phyloP scores from a whole-genome alignment of 1,140 invertebrate genomes.

The Scylla paramamosain region DNA sequence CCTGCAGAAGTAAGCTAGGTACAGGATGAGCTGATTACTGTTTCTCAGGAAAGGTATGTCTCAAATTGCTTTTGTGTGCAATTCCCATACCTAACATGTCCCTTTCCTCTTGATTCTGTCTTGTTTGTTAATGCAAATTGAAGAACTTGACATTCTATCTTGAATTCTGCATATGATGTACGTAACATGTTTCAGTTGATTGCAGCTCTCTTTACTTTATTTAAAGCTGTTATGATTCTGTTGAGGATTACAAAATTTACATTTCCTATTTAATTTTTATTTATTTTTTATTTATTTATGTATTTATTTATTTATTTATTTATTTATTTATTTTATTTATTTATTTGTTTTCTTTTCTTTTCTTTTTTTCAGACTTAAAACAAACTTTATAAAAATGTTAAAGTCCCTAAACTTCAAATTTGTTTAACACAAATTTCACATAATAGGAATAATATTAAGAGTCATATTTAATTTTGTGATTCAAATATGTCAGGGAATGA shows the following conservation, averaged over 20 bases:
- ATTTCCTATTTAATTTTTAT: too few relatives aligned
- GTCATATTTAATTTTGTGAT: too few relatives aligned
- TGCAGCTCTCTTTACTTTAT: not conserved
- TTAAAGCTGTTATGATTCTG: not conserved
- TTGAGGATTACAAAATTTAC: too few relatives aligned
- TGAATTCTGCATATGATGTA: not conserved
- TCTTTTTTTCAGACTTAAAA: too few relatives aligned
- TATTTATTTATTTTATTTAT: too few relatives aligned
- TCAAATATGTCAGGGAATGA: too few relatives aligned
- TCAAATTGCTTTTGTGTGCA: not conserved
- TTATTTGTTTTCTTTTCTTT: too few relatives aligned
- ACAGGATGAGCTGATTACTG: not conserved
- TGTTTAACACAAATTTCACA: too few relatives aligned
- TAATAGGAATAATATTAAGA: not conserved
- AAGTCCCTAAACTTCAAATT: too few relatives aligned
- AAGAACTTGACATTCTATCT: not conserved
- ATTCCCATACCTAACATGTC: not conserved
- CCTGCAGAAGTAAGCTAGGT: not conserved
- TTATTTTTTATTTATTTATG: too few relatives aligned
- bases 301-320: too few relatives aligned
- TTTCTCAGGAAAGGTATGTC: constrained; percentile 13
- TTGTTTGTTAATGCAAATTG: not conserved
- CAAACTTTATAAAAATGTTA: too few relatives aligned
- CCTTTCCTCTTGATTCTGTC: not conserved
- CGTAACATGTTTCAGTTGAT: not conserved